These are phyloP conservation scores for Rotaria sp. DNA, from an alignment of 2,888 invertebrate genomes.

Conservation along the genomic window DNA sequence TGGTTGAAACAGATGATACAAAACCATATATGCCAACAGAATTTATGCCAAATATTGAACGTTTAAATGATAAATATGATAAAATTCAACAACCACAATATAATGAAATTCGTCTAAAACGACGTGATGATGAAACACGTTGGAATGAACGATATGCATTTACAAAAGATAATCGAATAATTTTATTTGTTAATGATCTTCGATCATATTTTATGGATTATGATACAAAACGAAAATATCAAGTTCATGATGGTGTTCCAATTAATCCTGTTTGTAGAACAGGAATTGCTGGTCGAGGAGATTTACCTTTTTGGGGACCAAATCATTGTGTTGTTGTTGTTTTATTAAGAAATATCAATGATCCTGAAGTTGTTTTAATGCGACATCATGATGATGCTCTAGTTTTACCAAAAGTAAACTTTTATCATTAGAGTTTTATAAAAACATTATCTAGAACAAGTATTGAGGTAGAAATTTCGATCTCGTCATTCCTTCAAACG, in stretches of 20 bases:
- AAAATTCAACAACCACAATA: neutral
- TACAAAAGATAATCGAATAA: slow-evolving; percentile 7
- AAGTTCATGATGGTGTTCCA: slow-evolving; percentile 43
- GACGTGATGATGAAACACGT: slow-evolving; percentile 22
- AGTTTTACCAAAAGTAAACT: slow-evolving; percentile 21
- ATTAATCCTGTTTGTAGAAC: slow-evolving; percentile 81
- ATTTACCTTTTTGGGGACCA: slow-evolving; percentile 85
- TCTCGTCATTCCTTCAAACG: no score
- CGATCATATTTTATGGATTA: slow-evolving; percentile 25
- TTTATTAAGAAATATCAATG: neutral
- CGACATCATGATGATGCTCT: neutral
- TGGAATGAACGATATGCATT: slow-evolving; percentile 28
- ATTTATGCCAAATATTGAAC: neutral
- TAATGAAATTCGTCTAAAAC: neutral
- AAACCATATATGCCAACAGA: neutral
- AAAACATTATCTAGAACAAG: no score
- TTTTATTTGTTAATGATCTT: slow-evolving; percentile 2
- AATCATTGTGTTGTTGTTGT: slow-evolving; percentile 65
- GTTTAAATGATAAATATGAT: slow-evolving; percentile 9
- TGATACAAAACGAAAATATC: slow-evolving; percentile 43
- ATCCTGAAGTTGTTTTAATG: slow-evolving; percentile 21
- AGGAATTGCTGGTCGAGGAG: slow-evolving; percentile 72
- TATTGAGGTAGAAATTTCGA: no score
- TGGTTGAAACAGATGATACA: slow-evolving; percentile 10
- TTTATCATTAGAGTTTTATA: no score